Base-by-base conservation (phyloP, 2,113 vertebrate species). In the Leuciscus idus region DNA sequence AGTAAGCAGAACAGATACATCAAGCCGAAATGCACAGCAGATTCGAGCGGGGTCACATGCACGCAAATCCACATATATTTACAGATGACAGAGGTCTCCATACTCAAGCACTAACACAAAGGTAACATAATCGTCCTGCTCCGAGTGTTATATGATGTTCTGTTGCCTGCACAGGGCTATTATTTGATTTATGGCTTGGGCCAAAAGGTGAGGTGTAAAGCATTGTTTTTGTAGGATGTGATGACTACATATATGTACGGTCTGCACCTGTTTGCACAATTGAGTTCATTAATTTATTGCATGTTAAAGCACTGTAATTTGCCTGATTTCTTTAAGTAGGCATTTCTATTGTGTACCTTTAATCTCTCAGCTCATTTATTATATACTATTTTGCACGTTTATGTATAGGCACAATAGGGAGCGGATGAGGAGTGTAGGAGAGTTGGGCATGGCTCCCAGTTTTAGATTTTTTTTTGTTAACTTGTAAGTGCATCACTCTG, bases 1-100 rank as follows among this genome's bases (percentile, higher is more conserved):
- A 90, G 92, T 90, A 94, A 95, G 92, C 91, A 92, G 90, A 92
- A 91, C 89, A 91, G 91, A 94, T 93, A 91, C 89, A 94, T 94
- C 93, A 93, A 88, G 81, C 52, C 86, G 68, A 88, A 91, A 93
- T 90, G 89, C 93, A 92, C 89, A 77, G 79, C 88, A 77, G 87
- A 84, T 82, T 89, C 59, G 83, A 86, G 70, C 84, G 85, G 93
- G 93, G 93, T 94, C 94, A 92, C 1, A 21, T 87, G 2, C 88
- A 78, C 86, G 90, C 90, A 89, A 88, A 88, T 88, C 86, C 88
- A 84, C 89, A 91, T 90, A 88, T 90, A 89, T 93, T 93, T 88
- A 88, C 85, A 90, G 90, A 89, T 90, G 90, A 92, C 92, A 88
- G 91, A 92, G 84, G 88, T 85, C 80, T 82, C 66, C 57, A 80